Conservation (phyloP, 2,113 vertebrate genomes). For the Lagenorhynchus albirostris region DNA sequence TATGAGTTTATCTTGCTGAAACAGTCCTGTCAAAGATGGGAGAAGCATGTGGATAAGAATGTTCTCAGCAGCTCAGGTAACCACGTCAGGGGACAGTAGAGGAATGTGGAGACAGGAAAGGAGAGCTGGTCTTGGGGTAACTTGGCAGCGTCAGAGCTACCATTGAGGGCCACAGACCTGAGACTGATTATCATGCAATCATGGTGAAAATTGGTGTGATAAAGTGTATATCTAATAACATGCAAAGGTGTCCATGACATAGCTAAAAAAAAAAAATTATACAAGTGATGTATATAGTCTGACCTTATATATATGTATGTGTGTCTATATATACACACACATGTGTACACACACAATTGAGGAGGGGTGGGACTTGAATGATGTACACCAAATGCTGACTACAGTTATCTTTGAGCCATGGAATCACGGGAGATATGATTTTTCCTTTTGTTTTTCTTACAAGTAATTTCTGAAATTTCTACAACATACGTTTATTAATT, state of each 20-base stretch:
- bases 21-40: rapidly evolving
- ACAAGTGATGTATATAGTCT: background rate
- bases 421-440: background rate
- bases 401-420: background rate
- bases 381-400: background rate
- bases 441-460: background rate
- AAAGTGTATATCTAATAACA: background rate
- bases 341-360: background rate
- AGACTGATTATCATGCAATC: no score
- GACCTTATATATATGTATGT: background rate
- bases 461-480: background rate
- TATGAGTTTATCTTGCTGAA: background rate
- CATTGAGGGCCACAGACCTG: background rate
- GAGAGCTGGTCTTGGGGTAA: background rate
- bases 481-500: background rate
- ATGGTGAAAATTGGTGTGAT: background rate
- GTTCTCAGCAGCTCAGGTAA: background rate
- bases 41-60: background rate
- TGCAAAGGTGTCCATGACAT: background rate
- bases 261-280: background rate
- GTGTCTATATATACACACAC: rapidly evolving
- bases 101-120: rapidly evolving
- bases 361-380: background rate
- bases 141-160: background rate
- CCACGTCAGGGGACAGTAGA: rapidly evolving